Evolutionary conservation across 2,797 vertebrate genomes (phyloP), one percentile per base, ranked within the genome.

Genomic region (Xerus rutilus): DNA sequence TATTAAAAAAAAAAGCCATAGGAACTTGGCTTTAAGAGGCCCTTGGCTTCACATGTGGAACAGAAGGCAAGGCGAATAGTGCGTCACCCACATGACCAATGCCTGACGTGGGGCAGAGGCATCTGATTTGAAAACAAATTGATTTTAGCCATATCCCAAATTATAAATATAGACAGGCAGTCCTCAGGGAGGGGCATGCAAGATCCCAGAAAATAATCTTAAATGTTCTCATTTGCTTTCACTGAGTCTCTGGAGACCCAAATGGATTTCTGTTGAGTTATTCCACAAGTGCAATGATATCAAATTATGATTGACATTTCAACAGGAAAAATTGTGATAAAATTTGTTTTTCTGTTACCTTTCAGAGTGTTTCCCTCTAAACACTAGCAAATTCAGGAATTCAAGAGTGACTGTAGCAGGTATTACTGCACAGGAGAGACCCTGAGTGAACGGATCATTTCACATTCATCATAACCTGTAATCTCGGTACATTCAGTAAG

Each of bases 1-100:
- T n/a, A n/a, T n/a, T n/a, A n/a, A n/a, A n/a, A n/a, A n/a, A n/a
- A 77, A 93, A 96, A 84, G 93, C 91, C 81, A 47, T 30, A 94
- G 93, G 70, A 78, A 89, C 17, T 72, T 87, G 95, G 84, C 86
- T 94, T 79, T 81, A 67, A 78, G 92, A 86, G 45, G 67, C 5
- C 4, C 39, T 57, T 96, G 76, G 73, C 83, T 93, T 91, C 89
- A 28, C 11, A 28, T 2, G 4, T n/a, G 20, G 45, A 95, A 73
- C 86, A 89, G 84, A 91, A 95, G 88, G 83, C 45, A 47, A 92
- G 32, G 32, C 79, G 49, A 93, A 54, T 45, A 65, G 91, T 30
- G 18, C 21, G 13, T 89, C 39, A 35, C 57, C 85, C 0, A 2
- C 20, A 43, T 32, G 49, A 45, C 49, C 45, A 49, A 78, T 17